Percentiles rank a stretch among this genome's conserved stretches.
phyloP scores from a whole-genome alignment of 2,888 invertebrate genomes.

The Spialia ferax region DNA sequence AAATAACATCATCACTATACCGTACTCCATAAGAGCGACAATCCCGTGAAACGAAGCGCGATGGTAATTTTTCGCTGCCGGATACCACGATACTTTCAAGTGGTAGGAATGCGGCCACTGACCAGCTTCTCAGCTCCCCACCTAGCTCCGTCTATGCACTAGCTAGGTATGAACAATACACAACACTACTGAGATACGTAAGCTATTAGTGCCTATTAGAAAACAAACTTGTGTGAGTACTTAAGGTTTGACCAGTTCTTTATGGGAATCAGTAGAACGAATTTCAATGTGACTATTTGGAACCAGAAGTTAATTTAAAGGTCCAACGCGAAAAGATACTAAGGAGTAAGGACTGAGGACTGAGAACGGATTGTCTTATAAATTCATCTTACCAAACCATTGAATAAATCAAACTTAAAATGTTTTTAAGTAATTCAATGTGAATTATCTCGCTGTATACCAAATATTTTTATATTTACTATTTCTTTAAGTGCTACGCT shows the following conservation, averaged over 20 bases:
- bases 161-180: constrained; percentile 9
- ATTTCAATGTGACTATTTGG: too few species aligned
- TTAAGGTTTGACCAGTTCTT: too few species aligned
- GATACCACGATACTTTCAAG: constrained; percentile 84
- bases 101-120: constrained; percentile 83
- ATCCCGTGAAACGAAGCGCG: constrained; percentile 55
- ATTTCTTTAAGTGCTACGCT: background rate
- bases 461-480: background rate
- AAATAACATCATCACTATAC: constrained; percentile 32
- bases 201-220: constrained; percentile 33
- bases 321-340: background rate
- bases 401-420: background rate
- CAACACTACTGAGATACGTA: constrained; percentile 34
- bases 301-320: background rate
- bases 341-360: too few species aligned
- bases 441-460: too few species aligned
- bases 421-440: too few species aligned
- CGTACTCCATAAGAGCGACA: constrained; percentile 53
- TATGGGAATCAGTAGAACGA: background rate
- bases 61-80: constrained; percentile 82
- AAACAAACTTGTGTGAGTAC: background rate
- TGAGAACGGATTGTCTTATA: background rate
- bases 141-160: constrained; percentile 60
- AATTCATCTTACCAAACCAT: background rate
- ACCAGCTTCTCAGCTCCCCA: constrained; percentile 71